Conservation (phyloP, 2,113 vertebrate genomes). For the Microcebus jonahi region DNA sequence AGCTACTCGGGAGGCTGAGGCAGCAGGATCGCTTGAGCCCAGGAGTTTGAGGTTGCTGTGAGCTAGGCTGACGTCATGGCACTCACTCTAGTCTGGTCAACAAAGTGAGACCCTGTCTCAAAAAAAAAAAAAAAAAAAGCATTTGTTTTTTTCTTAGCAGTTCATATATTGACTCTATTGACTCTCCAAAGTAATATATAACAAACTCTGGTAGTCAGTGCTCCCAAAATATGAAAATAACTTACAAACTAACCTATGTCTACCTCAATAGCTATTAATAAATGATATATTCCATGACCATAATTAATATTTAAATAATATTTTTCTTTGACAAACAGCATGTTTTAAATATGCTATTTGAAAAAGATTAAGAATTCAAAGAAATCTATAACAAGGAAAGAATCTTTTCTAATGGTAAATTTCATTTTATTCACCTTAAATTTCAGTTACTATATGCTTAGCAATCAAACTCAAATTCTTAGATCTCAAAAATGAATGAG, state of each 20-base stretch:
- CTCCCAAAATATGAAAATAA: not conserved
- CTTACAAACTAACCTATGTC: not conserved
- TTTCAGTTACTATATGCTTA: not conserved
- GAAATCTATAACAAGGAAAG: not conserved
- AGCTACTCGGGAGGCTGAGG: no score
- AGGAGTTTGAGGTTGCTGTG: no score
- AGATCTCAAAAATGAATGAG: constrained; percentile 45
- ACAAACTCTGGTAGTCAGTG: not conserved
- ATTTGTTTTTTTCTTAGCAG: not conserved
- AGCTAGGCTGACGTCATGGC: no score
- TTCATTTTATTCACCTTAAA: constrained; percentile 33
- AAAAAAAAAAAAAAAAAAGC: not conserved
- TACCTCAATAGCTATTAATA: constrained; percentile 7
- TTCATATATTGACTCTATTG: not conserved
- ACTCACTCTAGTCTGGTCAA: no score
- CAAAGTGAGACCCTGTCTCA: no score
- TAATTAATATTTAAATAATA: constrained; percentile 25
- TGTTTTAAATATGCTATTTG: constrained; percentile 32
- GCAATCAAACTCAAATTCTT: constrained; percentile 45
- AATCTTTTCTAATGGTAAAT: constrained; percentile 10
- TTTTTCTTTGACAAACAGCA: not conserved
- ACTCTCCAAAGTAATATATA: not conserved
- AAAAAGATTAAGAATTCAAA: constrained; percentile 34
- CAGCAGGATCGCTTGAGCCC: no score
- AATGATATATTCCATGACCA: not conserved